Evolutionary conservation across 1,140 invertebrate species (phyloP).

Genomic region (Aplysia californica): DNA sequence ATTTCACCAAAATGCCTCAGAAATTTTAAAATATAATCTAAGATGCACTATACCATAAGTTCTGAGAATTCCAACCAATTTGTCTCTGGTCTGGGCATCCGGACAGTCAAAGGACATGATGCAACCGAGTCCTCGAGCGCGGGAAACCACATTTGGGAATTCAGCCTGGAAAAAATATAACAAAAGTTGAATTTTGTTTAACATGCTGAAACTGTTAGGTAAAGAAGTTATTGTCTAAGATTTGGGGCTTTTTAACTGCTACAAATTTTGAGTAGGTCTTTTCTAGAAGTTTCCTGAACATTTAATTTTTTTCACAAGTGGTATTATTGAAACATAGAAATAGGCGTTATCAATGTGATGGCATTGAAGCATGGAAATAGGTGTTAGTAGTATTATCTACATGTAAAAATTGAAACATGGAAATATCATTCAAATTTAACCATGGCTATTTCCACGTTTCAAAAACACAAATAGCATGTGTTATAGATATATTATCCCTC

Average conservation of each 20-base stretch:
- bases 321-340: background rate
- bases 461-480: too few species aligned
- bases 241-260: background rate
- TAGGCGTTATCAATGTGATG: too few species aligned
- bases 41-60: background rate
- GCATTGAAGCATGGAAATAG: too few species aligned
- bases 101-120: background rate
- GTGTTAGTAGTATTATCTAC: too few species aligned
- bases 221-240: background rate
- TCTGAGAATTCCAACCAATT: background rate
- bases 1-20: background rate
- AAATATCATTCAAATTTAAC: too few species aligned
- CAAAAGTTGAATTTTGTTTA: too few species aligned
- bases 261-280: too few species aligned
- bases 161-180: background rate
- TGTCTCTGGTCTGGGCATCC: background rate
- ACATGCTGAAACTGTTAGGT: too few species aligned
- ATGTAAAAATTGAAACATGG: too few species aligned
- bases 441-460: too few species aligned
- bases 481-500: too few species aligned
- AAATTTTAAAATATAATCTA: background rate
- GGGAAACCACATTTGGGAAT: background rate
- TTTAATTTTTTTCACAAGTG: background rate
- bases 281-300: too few species aligned
- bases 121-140: background rate